Evolutionary conservation across 1,140 invertebrate genomes (phyloP).

Genomic region (Drosophila auraria): DNA sequence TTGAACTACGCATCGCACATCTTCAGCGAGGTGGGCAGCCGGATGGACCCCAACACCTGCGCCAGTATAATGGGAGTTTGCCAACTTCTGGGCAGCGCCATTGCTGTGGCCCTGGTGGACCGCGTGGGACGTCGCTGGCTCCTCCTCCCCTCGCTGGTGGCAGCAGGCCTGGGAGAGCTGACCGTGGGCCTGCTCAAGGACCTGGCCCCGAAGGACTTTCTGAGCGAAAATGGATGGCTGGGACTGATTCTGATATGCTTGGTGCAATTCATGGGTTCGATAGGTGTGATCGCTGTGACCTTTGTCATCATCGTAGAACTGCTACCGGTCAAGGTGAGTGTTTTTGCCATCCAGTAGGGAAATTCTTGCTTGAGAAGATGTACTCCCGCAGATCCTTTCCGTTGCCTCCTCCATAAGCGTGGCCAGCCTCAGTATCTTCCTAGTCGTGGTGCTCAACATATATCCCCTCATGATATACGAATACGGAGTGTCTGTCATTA

Average conservation of each 20-base stretch:
- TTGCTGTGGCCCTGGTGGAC: constrained; percentile 56
- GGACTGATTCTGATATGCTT: constrained; percentile 52
- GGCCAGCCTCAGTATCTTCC: constrained; percentile 40
- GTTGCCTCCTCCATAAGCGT: constrained; percentile 55
- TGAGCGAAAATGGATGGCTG: constrained; percentile 54
- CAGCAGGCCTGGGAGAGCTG: constrained; percentile 43
- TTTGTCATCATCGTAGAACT: constrained; percentile 64
- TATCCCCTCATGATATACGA: constrained; percentile 60
- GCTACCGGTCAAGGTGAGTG: constrained; percentile 66
- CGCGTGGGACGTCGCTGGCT: constrained; percentile 63
- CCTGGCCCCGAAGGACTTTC: constrained; percentile 30
- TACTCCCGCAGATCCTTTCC: constrained; percentile 52
- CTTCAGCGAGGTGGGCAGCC: constrained; percentile 87
- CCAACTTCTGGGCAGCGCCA: constrained; percentile 55
- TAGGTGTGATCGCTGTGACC: constrained; percentile 54
- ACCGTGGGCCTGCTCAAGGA: constrained; percentile 40
- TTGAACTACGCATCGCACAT: constrained; percentile 87
- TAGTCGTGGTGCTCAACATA: constrained; percentile 55
- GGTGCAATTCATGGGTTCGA: constrained; percentile 33
- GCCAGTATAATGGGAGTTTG: constrained; percentile 89
- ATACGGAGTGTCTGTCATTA: constrained; percentile 42
- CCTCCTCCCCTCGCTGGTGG: constrained; percentile 49
- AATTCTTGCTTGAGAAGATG: neutral
- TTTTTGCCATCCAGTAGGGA: too few relatives aligned
- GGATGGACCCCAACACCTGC: constrained; percentile 87